Evolutionary conservation across 2,113 vertebrate genomes (phyloP).

Genomic region (Upupa epops): DNA sequence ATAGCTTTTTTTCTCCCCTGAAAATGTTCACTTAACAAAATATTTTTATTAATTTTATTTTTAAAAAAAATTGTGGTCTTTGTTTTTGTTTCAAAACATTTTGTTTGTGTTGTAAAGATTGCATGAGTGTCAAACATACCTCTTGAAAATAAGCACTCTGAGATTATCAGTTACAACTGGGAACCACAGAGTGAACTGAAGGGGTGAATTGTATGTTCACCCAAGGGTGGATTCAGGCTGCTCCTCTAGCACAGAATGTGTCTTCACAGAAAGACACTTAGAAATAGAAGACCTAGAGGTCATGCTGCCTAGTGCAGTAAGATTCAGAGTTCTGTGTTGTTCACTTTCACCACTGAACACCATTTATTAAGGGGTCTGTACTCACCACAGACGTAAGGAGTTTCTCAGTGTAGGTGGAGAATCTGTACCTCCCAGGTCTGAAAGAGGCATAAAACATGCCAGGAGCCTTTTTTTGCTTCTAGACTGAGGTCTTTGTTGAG

Average conservation of each 20-base stretch:
- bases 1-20: background rate
- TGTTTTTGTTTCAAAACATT: background rate
- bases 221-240: background rate
- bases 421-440: background rate
- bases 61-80: background rate
- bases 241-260: background rate
- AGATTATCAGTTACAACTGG: background rate
- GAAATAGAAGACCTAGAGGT: background rate
- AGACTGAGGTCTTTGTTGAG: background rate
- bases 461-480: background rate
- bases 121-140: background rate
- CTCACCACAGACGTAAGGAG: fast-evolving
- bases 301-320: background rate
- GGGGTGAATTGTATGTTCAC: background rate
- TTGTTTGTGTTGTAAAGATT: background rate
- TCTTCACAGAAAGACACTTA: background rate
- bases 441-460: background rate
- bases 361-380: background rate
- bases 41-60: background rate
- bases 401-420: background rate
- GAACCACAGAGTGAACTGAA: background rate
- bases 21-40: background rate
- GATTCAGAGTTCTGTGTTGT: background rate
- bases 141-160: background rate
- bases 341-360: background rate